phyloP scores from a whole-genome alignment of 2,888 invertebrate species.

The Dysmachus trigonus region DNA sequence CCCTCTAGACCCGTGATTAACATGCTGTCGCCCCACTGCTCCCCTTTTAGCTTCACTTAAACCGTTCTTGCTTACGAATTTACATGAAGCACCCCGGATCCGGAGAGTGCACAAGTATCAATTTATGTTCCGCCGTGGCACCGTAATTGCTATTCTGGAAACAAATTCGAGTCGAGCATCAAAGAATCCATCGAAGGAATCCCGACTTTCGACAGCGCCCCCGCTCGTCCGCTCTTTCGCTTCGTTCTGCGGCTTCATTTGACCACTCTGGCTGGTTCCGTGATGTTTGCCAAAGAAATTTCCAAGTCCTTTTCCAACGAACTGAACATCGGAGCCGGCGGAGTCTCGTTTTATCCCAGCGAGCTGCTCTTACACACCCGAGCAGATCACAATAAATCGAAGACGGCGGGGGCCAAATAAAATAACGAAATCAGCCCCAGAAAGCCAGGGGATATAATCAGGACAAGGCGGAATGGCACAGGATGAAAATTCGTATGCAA shows the following conservation, averaged over 20 bases:
- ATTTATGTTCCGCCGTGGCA: not conserved
- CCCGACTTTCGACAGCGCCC: not conserved
- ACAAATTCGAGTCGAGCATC: slow-evolving; percentile 16
- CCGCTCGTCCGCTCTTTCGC: not conserved
- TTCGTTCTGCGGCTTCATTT: slow-evolving; percentile 29
- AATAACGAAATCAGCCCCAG: slow-evolving; percentile 42
- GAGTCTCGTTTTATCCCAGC: not conserved
- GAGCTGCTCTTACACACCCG: slow-evolving; percentile 26
- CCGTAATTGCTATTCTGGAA: slow-evolving; percentile 21
- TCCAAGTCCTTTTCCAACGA: slow-evolving; percentile 7
- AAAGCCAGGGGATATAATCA: slow-evolving; percentile 38
- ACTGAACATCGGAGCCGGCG: not conserved
- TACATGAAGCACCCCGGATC: not conserved
- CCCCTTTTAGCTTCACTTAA: not conserved
- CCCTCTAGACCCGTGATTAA: not conserved
- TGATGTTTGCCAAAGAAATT: slow-evolving; percentile 24
- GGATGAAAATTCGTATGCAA: slow-evolving; percentile 50
- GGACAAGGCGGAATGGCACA: slow-evolving; percentile 26
- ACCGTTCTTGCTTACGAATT: not conserved
- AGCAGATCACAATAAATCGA: slow-evolving; percentile 46
- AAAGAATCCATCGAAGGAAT: slow-evolving; percentile 4
- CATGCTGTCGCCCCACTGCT: not conserved
- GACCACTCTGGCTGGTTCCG: slow-evolving; percentile 3
- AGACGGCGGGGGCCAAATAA: slow-evolving; percentile 43
- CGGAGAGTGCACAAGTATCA: not conserved